Base-by-base conservation (phyloP, 2,888 invertebrate genomes). In the Leptinotarsa rubiginosa region DNA sequence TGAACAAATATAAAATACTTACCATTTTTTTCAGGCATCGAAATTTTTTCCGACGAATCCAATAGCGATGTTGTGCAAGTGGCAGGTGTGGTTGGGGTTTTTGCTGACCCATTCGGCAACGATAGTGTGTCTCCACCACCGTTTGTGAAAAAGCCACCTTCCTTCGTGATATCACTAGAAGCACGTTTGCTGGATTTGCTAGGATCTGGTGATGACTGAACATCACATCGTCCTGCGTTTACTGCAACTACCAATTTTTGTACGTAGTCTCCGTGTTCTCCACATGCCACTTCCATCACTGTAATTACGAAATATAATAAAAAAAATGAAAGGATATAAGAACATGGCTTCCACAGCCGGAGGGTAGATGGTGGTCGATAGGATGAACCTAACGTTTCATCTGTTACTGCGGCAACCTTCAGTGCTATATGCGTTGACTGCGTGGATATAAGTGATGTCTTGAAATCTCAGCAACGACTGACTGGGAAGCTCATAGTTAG, bases 221-320 rank as follows among this genome's bases (percentile, higher is more conserved):
- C 90, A 81, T 92, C 93, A 83, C 94, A 95, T 86, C 92, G 92
- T 65, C 96, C 95, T 78, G 92, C 93, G 85, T 95, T 94, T 64
- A 97, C 95, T 10, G 96, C 95, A 85, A 93, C 91, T 73, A 96
- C 96, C 76, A 97, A 89, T 85, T 94, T 94, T 83, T 95, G 93
- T 22, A 96, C 93, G 87, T 95, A 95, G 80, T 96, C 96, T 50
- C 98, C 98, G 85, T 97, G 97, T 86, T 98, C 97, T 0, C 97
- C 97, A 68, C 96, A 95, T 0, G 97, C 97, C 59, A 98, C 96
- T 88, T 98, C 98, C 93, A 98, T 96, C 68, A 97, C 97, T 96
- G 89, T 31, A 90, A 88, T 56, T 56, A 22, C 13, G 13, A 13
- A 56, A 22, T 20, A 56, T 56, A 20, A 20, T 10, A 13, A 7